Percentiles rank a stretch among this genome's conserved stretches.
These are phyloP conservation scores for Lemur catta DNA, from an alignment of 2,797 vertebrate species.

Conservation along the genomic window DNA sequence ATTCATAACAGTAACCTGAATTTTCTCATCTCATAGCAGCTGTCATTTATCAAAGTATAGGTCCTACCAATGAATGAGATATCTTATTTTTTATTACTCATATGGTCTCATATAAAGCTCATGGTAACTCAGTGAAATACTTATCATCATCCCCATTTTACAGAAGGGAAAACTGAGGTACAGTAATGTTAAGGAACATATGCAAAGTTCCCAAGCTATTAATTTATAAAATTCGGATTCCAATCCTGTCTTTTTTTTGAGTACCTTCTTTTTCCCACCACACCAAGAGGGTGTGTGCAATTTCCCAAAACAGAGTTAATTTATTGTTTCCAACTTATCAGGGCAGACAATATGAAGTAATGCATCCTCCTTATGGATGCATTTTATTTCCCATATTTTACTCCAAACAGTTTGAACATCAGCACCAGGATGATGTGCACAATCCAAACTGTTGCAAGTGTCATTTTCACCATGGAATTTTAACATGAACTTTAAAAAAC, in stretches of 20 bases:
- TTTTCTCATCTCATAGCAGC: neutral
- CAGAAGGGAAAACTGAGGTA: neutral
- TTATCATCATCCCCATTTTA: neutral
- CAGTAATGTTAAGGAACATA: neutral
- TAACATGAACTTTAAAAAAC: neutral
- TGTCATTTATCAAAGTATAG: neutral
- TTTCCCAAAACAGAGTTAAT: neutral
- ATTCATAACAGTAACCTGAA: neutral
- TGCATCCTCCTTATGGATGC: neutral
- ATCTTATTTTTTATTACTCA: neutral
- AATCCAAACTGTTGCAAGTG: neutral
- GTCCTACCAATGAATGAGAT: neutral
- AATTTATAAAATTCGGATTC: neutral
- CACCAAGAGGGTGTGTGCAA: neutral
- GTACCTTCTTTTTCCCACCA: neutral
- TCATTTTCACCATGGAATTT: slow-evolving; percentile 7
- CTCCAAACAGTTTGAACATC: neutral
- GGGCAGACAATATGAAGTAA: neutral
- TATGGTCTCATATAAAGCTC: neutral
- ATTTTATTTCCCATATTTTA: neutral
- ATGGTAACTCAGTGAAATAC: neutral
- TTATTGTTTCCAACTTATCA: neutral
- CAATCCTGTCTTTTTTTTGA: neutral
- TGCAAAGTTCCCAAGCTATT: neutral
- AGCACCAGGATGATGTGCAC: neutral